These are phyloP conservation scores for Acrobasis suavella DNA, from an alignment of 2,888 invertebrate genomes.

Conservation along the genomic window DNA sequence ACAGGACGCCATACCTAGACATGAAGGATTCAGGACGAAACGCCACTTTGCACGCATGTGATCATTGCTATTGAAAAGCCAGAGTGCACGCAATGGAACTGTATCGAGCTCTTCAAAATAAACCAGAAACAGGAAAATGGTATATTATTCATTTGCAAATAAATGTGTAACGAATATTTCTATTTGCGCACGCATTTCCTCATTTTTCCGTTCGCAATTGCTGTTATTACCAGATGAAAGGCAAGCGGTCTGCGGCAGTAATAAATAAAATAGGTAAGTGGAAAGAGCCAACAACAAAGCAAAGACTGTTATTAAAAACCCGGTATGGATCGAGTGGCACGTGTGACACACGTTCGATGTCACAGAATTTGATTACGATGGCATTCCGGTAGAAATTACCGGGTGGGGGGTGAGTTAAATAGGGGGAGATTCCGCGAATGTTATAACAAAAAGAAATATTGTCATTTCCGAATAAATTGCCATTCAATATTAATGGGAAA, in stretches of 20 bases:
- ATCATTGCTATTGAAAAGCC: too few species aligned
- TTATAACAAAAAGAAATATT: conserved; percentile 13
- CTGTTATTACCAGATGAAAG: background rate
- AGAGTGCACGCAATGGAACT: too few species aligned
- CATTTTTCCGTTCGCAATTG: background rate
- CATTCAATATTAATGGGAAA: background rate
- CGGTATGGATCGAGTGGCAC: background rate
- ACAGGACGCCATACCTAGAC: too few species aligned
- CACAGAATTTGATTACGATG: conserved; percentile 4
- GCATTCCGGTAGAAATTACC: conserved; percentile 3
- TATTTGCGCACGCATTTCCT: background rate
- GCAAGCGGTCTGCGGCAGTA: background rate
- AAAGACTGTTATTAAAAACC: conserved; percentile 5
- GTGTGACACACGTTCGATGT: background rate
- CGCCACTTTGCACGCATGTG: too few species aligned
- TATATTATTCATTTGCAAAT: too few species aligned
- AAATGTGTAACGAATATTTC: background rate
- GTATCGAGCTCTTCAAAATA: too few species aligned
- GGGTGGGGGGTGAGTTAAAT: background rate
- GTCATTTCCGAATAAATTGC: conserved; percentile 6
- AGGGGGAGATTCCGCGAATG: conserved; percentile 4
- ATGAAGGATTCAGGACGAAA: too few species aligned
- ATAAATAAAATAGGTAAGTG: background rate
- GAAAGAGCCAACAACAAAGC: background rate
- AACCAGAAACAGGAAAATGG: too few species aligned